phyloP scores from a whole-genome alignment of 2,888 invertebrate genomes.

The Teleogryllus oceanicus region DNA sequence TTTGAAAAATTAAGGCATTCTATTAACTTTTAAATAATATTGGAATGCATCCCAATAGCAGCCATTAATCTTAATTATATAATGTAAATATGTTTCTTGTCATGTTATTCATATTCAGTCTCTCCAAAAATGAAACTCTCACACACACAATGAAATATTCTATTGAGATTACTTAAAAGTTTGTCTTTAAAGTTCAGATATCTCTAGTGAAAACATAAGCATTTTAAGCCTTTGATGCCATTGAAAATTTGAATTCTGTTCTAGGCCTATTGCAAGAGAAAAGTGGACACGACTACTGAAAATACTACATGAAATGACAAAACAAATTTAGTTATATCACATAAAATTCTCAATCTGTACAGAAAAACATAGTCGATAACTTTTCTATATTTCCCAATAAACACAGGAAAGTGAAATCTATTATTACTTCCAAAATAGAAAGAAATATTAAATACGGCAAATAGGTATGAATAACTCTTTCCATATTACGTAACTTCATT shows the following conservation, averaged over 20 bases:
- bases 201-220: background rate
- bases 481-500: too few species aligned
- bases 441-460: too few species aligned
- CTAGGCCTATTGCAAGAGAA: conserved; percentile 3
- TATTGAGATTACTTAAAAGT: background rate
- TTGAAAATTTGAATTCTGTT: background rate
- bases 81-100: background rate
- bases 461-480: too few species aligned
- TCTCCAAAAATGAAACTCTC: background rate
- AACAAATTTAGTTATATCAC: too few species aligned
- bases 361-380: too few species aligned
- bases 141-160: background rate
- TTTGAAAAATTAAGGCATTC: background rate
- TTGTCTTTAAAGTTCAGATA: background rate
- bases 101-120: conserved; percentile 2
- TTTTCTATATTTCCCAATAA: too few species aligned
- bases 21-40: background rate
- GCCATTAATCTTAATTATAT: background rate
- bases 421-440: too few species aligned
- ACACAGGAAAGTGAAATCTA: too few species aligned
- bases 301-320: too few species aligned
- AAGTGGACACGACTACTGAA: background rate
- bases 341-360: too few species aligned
- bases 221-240: background rate
- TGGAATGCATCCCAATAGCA: conserved; percentile 4